Conservation (phyloP, 2,797 vertebrate genomes). For the Nothura maculosa region DNA sequence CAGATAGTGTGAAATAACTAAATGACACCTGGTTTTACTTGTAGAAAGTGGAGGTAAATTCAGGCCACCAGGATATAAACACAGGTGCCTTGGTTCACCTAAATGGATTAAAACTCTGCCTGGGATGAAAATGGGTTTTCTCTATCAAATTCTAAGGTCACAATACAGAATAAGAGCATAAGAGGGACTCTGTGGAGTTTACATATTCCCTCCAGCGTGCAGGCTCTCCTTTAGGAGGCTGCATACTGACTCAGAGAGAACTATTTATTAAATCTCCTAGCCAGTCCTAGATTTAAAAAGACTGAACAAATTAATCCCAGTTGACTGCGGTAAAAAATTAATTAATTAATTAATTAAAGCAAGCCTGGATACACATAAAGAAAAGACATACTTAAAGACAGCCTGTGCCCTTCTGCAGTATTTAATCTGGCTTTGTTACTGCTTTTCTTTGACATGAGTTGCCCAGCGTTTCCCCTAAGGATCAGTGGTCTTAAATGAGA, state of each 20-base stretch:
- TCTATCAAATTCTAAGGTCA: background rate
- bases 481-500: background rate
- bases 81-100: background rate
- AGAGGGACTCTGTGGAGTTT: background rate
- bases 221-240: background rate
- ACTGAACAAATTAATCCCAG: background rate
- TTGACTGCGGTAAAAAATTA: background rate
- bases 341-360: too few relatives aligned
- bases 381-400: background rate
- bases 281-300: background rate
- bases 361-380: background rate
- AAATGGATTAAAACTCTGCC: background rate
- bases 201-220: background rate
- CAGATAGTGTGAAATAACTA: background rate
- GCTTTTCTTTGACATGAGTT: background rate
- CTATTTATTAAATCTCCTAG: background rate
- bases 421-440: background rate
- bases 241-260: background rate
- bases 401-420: slow-evolving; percentile 12
- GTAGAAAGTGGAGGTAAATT: background rate
- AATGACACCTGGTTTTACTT: background rate
- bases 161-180: background rate
- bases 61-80: background rate
- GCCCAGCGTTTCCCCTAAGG: background rate
- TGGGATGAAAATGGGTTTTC: background rate